Evolutionary conservation across 2,888 invertebrate species (phyloP).

Genomic region (Physocephala rufipes): DNA sequence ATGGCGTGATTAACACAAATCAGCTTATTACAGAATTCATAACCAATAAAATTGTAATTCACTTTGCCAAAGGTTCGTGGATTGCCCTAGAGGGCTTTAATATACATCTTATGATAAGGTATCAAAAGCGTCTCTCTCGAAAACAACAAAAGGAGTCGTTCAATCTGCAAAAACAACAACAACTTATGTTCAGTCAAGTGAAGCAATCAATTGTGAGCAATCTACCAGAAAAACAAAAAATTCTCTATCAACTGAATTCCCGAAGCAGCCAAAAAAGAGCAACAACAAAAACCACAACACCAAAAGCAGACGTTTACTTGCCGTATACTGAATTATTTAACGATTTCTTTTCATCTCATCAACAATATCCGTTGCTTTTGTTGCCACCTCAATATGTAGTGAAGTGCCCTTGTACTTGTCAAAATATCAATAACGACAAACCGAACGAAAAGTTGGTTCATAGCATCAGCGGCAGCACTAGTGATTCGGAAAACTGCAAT

Average conservation of each 20-base stretch:
- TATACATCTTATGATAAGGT: conserved; percentile 14
- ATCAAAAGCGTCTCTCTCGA: conserved; percentile 22
- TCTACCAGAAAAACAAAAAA: conserved; percentile 3
- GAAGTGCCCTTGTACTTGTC: conserved; percentile 32
- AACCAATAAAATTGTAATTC: conserved; percentile 21
- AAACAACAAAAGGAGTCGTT: conserved; percentile 22
- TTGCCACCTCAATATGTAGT: conserved; percentile 16
- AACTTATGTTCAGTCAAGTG: not conserved
- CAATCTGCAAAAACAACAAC: conserved; percentile 28
- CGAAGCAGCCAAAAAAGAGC: conserved; percentile 35
- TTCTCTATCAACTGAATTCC: conserved; percentile 4
- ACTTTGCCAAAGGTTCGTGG: conserved; percentile 28
- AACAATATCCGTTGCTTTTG: conserved; percentile 17
- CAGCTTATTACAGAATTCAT: not conserved
- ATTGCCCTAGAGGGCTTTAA: conserved; percentile 12
- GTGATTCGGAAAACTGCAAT: not conserved
- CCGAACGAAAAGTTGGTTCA: not conserved
- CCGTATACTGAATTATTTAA: conserved; percentile 20
- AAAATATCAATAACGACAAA: not conserved
- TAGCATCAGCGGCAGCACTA: conserved; percentile 8
- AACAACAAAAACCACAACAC: conserved; percentile 16
- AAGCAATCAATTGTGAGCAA: conserved; percentile 33
- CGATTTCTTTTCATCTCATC: conserved; percentile 31
- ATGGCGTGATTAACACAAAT: not conserved
- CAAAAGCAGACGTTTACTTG: conserved; percentile 26